These are phyloP conservation scores for Pagetopsis macropterus DNA, from an alignment of 2,797 vertebrate species.

Conservation along the genomic window DNA sequence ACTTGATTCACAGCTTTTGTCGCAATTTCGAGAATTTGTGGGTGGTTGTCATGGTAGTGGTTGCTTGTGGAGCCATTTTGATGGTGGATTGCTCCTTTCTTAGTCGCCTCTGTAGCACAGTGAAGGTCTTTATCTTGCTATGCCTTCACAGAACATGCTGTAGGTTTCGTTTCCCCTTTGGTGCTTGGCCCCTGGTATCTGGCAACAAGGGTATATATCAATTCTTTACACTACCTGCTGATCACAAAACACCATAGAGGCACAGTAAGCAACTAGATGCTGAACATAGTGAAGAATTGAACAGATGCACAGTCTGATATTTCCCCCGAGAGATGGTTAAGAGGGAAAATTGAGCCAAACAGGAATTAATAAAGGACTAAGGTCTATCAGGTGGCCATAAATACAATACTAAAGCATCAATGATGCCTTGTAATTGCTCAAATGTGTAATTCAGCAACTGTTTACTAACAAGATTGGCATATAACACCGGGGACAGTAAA, in stretches of 20 bases:
- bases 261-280: neutral
- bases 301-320: neutral
- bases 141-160: neutral
- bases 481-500: no score
- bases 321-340: neutral
- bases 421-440: neutral
- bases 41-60: neutral
- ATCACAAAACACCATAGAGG: neutral
- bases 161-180: neutral
- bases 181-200: no score
- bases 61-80: neutral
- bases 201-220: no score
- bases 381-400: neutral
- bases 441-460: neutral
- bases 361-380: neutral
- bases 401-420: neutral
- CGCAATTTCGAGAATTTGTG: no score
- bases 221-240: neutral
- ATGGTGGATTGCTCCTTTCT: neutral
- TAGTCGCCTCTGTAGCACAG: neutral
- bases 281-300: neutral
- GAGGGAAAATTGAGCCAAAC: constrained; percentile 5
- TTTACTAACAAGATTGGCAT: neutral
- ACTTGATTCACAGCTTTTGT: neutral
- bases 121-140: neutral